Base-by-base conservation (phyloP, 2,797 vertebrate species). In the Kryptolebias ocellatus region DNA sequence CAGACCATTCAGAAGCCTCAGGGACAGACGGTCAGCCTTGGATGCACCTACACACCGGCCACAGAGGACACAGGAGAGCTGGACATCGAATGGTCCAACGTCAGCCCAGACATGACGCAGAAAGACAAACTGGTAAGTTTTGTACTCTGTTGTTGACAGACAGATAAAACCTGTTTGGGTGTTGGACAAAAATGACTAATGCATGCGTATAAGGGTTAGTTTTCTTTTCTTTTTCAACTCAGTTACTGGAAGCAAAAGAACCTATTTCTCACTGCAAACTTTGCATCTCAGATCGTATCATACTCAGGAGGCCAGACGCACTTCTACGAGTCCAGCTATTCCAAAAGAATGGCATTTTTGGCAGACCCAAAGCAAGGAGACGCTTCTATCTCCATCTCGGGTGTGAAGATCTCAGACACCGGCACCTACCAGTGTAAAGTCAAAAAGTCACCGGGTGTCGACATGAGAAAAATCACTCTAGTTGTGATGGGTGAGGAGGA, bases 341-440 rank as follows among this genome's bases (percentile, higher is more conserved):
- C 93, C 81, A 87, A 89, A 46, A 91, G 95, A 3, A 76, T 97
- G 28, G 74, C 65, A 1, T 98, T 98, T 49, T 78, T 68, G 4
- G 64, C 47, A 0, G 86, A 95, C 77, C 96, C 96, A 2, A 90
- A 87, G 45, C 82, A 58, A 58, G 94, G 97, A 0, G 95, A 98
- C 0, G 97, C 97, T 11, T 95, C 96, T 27, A 88, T 98, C 76
- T 79, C 81, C 27, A 56, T 99, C 39, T 73, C 92, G 0, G 73
- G 92, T 18, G 58, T 96, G 56, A 87, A 61, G 42, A 18, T 58
- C 0, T 83, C 91, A 0, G 97, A 99, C 90, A 96, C 93, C 0
- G 94, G 85, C 51, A 98, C 96, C 18, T 98, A 97, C 60, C 95
- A 96, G 89, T 98, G 97, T 54, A 95, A 95, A 67, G 96, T 99